Conservation (phyloP, 2,888 invertebrate genomes). For the Schizaphis graminum region DNA sequence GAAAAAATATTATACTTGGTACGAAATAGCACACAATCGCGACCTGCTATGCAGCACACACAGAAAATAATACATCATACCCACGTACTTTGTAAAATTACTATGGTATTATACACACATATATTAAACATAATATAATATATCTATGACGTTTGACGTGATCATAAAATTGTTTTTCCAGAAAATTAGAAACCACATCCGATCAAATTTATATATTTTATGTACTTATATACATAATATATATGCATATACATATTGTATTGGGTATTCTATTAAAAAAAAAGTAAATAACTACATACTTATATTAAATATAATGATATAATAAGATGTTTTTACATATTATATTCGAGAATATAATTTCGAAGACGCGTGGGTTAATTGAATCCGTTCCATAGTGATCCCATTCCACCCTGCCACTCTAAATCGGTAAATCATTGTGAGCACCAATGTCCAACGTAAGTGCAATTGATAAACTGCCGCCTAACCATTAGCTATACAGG, state of each 20-base stretch:
- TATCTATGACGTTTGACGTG: background rate
- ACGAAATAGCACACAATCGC: background rate
- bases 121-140: background rate
- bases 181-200: slow-evolving; percentile 18
- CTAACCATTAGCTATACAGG: too few species aligned
- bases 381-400: background rate
- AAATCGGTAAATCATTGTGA: background rate
- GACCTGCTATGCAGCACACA: background rate
- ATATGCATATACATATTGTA: background rate
- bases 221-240: background rate
- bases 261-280: background rate
- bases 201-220: background rate
- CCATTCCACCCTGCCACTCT: background rate
- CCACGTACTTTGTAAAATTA: background rate
- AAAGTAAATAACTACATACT: background rate
- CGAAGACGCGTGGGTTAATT: background rate
- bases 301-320: background rate
- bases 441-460: background rate
- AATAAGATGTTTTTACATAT: background rate
- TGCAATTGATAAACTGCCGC: too few species aligned
- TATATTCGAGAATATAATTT: background rate
- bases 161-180: background rate
- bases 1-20: background rate
- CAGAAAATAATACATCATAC: background rate
- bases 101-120: background rate